phyloP scores from a whole-genome alignment of 2,888 invertebrate species.

The Pterostichus niger region DNA sequence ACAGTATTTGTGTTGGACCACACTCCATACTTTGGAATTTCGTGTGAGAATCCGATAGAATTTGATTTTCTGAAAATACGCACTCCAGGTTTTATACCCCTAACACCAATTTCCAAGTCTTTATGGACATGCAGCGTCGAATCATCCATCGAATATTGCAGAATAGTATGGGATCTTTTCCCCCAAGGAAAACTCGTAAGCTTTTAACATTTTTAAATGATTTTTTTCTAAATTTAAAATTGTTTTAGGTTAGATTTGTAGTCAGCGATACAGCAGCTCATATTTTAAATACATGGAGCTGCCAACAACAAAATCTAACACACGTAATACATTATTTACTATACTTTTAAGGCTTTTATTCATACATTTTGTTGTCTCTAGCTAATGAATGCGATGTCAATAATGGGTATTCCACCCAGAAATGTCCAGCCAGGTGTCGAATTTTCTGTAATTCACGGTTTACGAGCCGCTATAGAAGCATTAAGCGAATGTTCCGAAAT shows the following conservation, averaged over 20 bases:
- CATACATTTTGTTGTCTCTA: slow-evolving; percentile 74
- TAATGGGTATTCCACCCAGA: slow-evolving; percentile 88
- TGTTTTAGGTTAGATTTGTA: slow-evolving; percentile 88
- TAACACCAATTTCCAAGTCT: slow-evolving; percentile 93
- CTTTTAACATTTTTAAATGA: slow-evolving; percentile 40
- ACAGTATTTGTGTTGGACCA: slow-evolving; percentile 97
- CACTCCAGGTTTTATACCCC: slow-evolving; percentile 85
- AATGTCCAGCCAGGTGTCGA: slow-evolving; percentile 81
- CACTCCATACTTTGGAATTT: slow-evolving; percentile 93
- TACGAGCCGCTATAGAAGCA: slow-evolving; percentile 92
- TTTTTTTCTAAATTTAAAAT: slow-evolving; percentile 39
- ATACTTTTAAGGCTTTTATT: slow-evolving; percentile 58
- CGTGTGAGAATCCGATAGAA: slow-evolving; percentile 89
- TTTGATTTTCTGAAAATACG: slow-evolving; percentile 88
- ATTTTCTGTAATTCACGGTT: slow-evolving; percentile 88
- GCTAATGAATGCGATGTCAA: slow-evolving; percentile 90
- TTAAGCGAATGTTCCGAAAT: slow-evolving; percentile 89
- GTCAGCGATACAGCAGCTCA: slow-evolving; percentile 93
- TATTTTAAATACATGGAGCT: slow-evolving; percentile 91
- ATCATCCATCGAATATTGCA: slow-evolving; percentile 96
- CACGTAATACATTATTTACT: slow-evolving; percentile 82
- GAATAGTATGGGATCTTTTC: slow-evolving; percentile 98
- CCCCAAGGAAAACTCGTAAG: slow-evolving; percentile 91
- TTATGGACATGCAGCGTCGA: slow-evolving; percentile 98
- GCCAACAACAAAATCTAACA: slow-evolving; percentile 90